A percentile compares a stretch with the other conserved stretches of the same genome.
Conservation (phyloP, 1,140 invertebrate species). For the Plectus sambesii region DNA sequence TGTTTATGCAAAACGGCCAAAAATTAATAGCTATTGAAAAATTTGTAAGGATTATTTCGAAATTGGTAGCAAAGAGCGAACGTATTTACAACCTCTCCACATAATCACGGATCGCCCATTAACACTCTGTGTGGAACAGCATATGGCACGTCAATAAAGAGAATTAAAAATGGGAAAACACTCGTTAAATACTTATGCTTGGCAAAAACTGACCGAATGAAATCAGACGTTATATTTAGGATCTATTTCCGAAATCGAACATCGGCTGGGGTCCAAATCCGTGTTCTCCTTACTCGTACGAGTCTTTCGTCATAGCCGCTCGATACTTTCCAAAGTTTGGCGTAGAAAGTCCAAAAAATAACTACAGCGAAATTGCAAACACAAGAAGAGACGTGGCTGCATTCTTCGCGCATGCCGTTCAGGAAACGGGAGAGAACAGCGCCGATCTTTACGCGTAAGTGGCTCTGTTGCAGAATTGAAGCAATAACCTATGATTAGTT, state of each 20-base stretch:
- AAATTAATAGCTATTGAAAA: background rate
- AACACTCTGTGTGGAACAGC: no score
- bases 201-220: no score
- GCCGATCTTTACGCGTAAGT: background rate
- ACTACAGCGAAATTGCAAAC: background rate
- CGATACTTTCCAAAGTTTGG: background rate
- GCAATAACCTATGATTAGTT: no score
- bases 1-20: conserved; percentile 1
- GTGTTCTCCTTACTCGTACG: background rate
- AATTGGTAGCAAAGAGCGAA: background rate
- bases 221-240: conserved; percentile 8
- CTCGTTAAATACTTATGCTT: conserved; percentile 3
- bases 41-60: conserved; percentile 1
- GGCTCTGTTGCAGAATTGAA: no score
- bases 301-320: background rate
- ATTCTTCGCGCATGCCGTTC: background rate
- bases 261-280: conserved; percentile 12
- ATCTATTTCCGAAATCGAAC: conserved; percentile 24
- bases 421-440: background rate
- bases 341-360: background rate
- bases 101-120: background rate
- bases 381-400: background rate
- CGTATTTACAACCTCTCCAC: background rate
- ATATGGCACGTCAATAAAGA: no score
- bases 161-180: no score